Percentiles rank a stretch among this genome's conserved stretches.
These are phyloP conservation scores for Drosophila meridionalis DNA, from an alignment of 2,888 invertebrate genomes.

Conservation along the genomic window DNA sequence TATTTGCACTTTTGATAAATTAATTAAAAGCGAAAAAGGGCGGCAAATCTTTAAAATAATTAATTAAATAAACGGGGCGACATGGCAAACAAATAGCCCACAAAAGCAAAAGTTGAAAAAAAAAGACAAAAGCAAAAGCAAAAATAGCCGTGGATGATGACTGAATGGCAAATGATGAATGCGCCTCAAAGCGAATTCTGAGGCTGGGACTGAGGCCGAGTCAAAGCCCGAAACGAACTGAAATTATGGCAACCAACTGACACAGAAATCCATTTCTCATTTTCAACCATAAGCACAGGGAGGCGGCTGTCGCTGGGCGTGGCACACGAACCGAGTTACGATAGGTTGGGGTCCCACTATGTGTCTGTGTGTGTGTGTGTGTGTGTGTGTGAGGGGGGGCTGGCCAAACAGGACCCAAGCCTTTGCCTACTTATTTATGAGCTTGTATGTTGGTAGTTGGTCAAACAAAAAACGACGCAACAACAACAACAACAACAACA, in stretches of 20 bases:
- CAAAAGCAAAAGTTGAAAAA: constrained; percentile 22
- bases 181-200: constrained; percentile 61
- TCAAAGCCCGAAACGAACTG: constrained; percentile 54
- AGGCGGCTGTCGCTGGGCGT: constrained; percentile 41
- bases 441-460: constrained; percentile 75
- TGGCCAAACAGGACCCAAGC: constrained; percentile 44
- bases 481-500: constrained; percentile 25
- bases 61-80: constrained; percentile 75
- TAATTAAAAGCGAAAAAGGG: constrained; percentile 71
- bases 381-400: background rate
- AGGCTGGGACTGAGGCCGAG: constrained; percentile 28
- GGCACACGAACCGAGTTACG: constrained; percentile 13
- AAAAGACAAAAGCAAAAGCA: background rate
- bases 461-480: constrained; percentile 61
- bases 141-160: constrained; percentile 13
- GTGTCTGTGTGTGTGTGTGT: background rate
- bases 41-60: constrained; percentile 75
- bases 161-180: constrained; percentile 78
- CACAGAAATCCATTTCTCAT: constrained; percentile 81
- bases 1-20: constrained; percentile 78
- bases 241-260: constrained; percentile 81
- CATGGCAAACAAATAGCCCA: constrained; percentile 54
- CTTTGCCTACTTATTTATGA: constrained; percentile 78
- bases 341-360: background rate
- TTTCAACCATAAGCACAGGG: constrained; percentile 63